Percentiles rank a stretch among this genome's conserved stretches.
Conservation (phyloP, 2,888 invertebrate genomes). For the Adelphocoris suturalis region DNA sequence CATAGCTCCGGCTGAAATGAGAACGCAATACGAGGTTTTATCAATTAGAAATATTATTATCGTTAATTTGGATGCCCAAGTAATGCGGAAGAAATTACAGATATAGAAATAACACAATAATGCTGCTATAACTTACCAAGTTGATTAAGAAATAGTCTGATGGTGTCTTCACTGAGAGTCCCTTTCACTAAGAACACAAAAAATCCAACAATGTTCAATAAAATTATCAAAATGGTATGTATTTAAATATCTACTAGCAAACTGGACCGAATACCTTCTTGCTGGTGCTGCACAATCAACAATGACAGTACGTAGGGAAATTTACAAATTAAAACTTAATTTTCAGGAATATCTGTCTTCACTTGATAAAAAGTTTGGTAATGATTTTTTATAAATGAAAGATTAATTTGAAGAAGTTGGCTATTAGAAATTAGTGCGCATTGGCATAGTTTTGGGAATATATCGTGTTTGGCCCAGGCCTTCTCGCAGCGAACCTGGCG, state of each 20-base stretch:
- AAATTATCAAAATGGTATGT: background rate
- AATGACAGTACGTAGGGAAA: too few relatives aligned
- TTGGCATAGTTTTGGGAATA: too few relatives aligned
- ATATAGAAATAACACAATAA: background rate
- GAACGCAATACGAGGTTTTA: constrained; percentile 60
- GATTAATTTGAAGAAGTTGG: too few relatives aligned
- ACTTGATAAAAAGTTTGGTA: too few relatives aligned
- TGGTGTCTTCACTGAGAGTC: constrained; percentile 97
- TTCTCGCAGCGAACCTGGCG: too few relatives aligned
- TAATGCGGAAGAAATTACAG: background rate
- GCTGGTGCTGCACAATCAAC: too few relatives aligned
- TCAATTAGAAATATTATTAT: background rate
- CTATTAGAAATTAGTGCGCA: too few relatives aligned
- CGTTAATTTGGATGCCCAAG: constrained; percentile 13
- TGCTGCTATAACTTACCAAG: constrained; percentile 41
- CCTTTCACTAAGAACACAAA: constrained; percentile 85
- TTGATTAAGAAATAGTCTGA: constrained; percentile 95
- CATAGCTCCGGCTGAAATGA: constrained; percentile 94
- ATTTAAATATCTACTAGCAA: constrained; percentile 1
- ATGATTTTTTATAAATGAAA: too few relatives aligned
- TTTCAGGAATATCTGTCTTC: too few relatives aligned
- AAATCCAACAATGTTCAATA: background rate
- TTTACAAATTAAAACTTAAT: too few relatives aligned
- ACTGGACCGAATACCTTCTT: background rate
- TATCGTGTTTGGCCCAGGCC: too few relatives aligned